Conservation (phyloP, 1,140 invertebrate species). For the Doryteuthis pealeii region DNA sequence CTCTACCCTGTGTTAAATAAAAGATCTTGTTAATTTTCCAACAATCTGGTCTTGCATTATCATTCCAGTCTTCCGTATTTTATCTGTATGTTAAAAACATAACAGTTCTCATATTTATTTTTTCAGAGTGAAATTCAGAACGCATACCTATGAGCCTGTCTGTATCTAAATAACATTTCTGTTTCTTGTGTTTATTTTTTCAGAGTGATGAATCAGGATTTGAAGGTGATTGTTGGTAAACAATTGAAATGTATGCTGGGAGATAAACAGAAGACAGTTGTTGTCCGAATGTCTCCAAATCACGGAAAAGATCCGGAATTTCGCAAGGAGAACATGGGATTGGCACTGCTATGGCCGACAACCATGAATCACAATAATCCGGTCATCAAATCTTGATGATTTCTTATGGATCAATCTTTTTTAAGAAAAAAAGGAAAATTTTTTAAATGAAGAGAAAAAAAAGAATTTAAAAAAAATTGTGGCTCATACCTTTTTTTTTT, state of each 20-base stretch:
- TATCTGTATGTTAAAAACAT: too few relatives aligned
- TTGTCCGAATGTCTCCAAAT: conserved; percentile 65
- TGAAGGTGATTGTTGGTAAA: conserved; percentile 70
- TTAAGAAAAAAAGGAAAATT: too few relatives aligned
- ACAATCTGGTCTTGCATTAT: too few relatives aligned
- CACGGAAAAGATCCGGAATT: conserved; percentile 65
- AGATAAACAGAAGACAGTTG: conserved; percentile 69
- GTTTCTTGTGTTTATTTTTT: conserved; percentile 37
- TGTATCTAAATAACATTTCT: too few relatives aligned
- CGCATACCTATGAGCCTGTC: too few relatives aligned
- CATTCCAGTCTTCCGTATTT: too few relatives aligned
- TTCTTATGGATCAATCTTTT: background rate
- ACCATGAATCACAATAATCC: conserved; percentile 3
- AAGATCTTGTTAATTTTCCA: too few relatives aligned
- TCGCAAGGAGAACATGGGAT: conserved; percentile 61
- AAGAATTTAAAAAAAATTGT: too few relatives aligned
- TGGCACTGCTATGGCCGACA: conserved; percentile 55
- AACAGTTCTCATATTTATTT: background rate
- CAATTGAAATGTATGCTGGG: conserved; percentile 73
- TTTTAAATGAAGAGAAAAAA: too few relatives aligned
- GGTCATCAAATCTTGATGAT: background rate
- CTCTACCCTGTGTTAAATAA: too few relatives aligned
- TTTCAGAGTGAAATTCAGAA: too few relatives aligned
- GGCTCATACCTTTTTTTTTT: too few relatives aligned
- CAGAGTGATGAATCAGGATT: conserved; percentile 66